Percentiles rank a stretch among this genome's conserved stretches.
Evolutionary conservation across 2,888 invertebrate species (phyloP).

Genomic region (Poecilobothrus nobilitatus): DNA sequence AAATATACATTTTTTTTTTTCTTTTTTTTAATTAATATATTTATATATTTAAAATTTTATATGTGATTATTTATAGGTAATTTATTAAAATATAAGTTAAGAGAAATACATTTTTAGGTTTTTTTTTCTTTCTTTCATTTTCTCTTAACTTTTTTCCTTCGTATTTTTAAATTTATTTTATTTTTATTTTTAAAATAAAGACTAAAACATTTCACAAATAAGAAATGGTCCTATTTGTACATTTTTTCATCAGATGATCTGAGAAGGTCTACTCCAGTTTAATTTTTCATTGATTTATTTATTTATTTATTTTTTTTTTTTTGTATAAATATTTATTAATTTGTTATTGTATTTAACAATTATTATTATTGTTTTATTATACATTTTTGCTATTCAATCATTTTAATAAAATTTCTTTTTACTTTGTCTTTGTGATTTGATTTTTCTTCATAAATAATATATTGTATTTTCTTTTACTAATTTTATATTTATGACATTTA

Average conservation of each 20-base stretch:
- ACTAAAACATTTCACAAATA: constrained; percentile 5
- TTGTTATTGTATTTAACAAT: too few species aligned
- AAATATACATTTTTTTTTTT: too few species aligned
- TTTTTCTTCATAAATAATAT: background rate
- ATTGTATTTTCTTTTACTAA: background rate
- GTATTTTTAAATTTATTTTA: too few species aligned
- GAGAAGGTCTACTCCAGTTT: constrained; percentile 40
- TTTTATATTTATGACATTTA: too few species aligned
- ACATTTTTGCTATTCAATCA: constrained; percentile 8
- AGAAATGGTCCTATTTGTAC: constrained; percentile 49
- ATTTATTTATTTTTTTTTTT: background rate
- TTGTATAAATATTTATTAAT: background rate
- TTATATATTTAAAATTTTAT: too few species aligned
- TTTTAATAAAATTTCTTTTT: constrained; percentile 14
- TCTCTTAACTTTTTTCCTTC: too few species aligned
- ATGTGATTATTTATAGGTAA: too few species aligned
- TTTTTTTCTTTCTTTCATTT: too few species aligned
- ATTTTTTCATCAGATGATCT: constrained; percentile 64
- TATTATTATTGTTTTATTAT: background rate
- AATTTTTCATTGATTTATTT: background rate
- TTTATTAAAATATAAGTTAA: background rate
- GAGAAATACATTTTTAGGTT: background rate
- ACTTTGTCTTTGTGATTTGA: constrained; percentile 17
- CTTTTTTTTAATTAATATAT: too few species aligned
- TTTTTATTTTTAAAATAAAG: background rate